Base-by-base conservation (phyloP, 1,140 invertebrate genomes). In the Tetramorium simillimum region DNA sequence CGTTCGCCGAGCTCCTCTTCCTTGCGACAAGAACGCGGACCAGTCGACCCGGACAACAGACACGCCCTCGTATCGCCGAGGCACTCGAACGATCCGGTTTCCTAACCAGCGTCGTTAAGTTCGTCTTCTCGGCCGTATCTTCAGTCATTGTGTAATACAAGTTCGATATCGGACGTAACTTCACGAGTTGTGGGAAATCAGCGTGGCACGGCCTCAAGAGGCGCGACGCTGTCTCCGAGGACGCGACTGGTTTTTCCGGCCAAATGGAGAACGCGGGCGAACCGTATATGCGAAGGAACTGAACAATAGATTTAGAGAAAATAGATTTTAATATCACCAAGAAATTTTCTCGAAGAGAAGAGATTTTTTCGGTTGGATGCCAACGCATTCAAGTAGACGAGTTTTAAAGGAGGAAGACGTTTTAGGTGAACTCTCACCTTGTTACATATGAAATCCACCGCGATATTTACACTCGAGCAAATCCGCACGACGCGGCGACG, bases 391-490 rank as follows among this genome's bases (percentile, higher is more conserved):
- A 14, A 0, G 14, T 14, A 51, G 67, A 49, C 43, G 21, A 28
- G 5, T 72, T 56, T 73, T 18, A 28, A 16, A 58, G 40, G 1
- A 56, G 24, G 21, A 73, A 58, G 18, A 6, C 37, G 24, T 16
- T 72, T 56, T 86, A 18, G 40, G 62, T 33, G 51, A 65, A 63
- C 37, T 89, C 65, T 46, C 53, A 73, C 75, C 75, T 86, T 80
- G 43, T 62, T 46, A 21, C 16, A 43, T 51, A 10, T 60, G 77
- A 89, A 86, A 88, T 86, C 33, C 84, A 69, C 56, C 33, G 40
- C 51, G 67, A 81, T 76, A 85, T 88, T 89, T 72, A 88, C 67
- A 40, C 73, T 70, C 51, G 58, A 73, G 12, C 51, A n/a, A 43
- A 12, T 46, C 43, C 43, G 14, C 63, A 56, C 56, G 33, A 69